phyloP scores from a whole-genome alignment of 2,888 invertebrate species.

The Agonopterix arenella region DNA sequence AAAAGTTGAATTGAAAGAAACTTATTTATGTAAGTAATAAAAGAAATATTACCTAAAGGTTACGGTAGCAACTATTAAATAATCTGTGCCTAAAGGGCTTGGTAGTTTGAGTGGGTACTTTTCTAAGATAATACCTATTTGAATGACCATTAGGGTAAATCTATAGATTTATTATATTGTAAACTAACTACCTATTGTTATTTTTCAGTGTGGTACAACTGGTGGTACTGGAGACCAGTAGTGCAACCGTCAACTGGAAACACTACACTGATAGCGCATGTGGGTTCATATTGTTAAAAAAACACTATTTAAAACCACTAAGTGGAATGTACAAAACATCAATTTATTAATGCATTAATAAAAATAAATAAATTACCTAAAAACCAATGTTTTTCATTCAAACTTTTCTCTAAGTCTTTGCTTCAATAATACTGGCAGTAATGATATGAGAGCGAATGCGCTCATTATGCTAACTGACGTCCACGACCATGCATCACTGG shows the following conservation, averaged over 20 bases:
- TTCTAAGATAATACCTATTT: too few species aligned
- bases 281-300: slow-evolving; percentile 83
- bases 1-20: slow-evolving; percentile 82
- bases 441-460: slow-evolving; percentile 87
- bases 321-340: slow-evolving; percentile 57
- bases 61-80: too few species aligned
- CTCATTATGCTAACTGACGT: slow-evolving; percentile 87
- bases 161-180: too few species aligned
- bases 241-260: slow-evolving; percentile 78
- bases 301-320: slow-evolving; percentile 14
- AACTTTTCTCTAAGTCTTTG: slow-evolving; percentile 86
- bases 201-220: slow-evolving; percentile 87
- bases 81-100: too few species aligned
- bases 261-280: slow-evolving; percentile 79
- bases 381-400: slow-evolving; percentile 69
- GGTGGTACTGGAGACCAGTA: slow-evolving; percentile 89
- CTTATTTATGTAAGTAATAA: slow-evolving; percentile 84
- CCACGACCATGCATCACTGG: slow-evolving; percentile 92
- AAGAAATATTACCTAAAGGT: too few species aligned
- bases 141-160: too few species aligned
- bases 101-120: too few species aligned
- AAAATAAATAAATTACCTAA: slow-evolving; percentile 49
- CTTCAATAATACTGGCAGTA: slow-evolving; percentile 92
- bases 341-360: slow-evolving; percentile 25
- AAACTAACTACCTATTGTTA: too few species aligned